Evolutionary conservation across 1,140 invertebrate species (phyloP).

Genomic region (Melanaphis sacchari): DNA sequence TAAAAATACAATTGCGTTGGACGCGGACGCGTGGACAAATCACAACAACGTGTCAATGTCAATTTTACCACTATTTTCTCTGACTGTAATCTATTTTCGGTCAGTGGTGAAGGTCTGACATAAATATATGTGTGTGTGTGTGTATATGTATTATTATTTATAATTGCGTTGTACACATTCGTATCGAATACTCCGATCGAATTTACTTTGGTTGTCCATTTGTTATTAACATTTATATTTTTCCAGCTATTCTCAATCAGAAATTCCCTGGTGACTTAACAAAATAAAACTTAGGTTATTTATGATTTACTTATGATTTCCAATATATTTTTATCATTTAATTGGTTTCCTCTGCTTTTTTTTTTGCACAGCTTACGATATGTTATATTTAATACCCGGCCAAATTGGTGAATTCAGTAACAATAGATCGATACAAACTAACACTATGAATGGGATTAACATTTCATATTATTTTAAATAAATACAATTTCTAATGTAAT

Average conservation of each 20-base stretch:
- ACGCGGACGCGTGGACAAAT: background rate
- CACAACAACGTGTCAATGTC: background rate
- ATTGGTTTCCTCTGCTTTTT: background rate
- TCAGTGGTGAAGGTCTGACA: background rate
- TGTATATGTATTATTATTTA: background rate
- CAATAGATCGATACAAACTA: background rate
- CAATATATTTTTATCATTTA: background rate
- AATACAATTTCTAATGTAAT: background rate
- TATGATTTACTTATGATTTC: no score
- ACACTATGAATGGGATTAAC: background rate
- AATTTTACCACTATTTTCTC: background rate
- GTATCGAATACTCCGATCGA: background rate
- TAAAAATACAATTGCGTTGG: background rate
- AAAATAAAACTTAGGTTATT: background rate
- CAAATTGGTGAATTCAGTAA: no score
- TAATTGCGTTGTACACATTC: background rate
- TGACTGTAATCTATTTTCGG: background rate
- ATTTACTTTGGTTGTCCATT: background rate
- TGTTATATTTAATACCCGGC: no score
- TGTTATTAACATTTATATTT: background rate
- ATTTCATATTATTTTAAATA: background rate
- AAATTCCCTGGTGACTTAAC: background rate
- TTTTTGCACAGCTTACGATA: no score
- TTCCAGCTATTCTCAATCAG: background rate
- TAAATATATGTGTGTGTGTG: no score